phyloP scores from a whole-genome alignment of 2,888 invertebrate genomes.

The Caradrina kadenii region DNA sequence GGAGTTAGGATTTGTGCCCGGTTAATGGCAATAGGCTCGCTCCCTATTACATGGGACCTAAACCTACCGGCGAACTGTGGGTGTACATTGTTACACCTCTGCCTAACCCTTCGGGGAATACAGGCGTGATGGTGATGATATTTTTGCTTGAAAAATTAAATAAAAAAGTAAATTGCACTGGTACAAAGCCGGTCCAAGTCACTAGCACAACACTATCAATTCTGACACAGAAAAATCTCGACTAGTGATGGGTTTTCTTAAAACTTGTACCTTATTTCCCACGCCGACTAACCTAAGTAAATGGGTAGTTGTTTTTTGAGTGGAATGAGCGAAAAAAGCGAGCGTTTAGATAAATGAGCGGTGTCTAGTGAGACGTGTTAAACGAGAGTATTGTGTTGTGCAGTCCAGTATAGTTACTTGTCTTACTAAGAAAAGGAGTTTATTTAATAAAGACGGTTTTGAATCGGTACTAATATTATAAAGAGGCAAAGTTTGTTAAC shows the following conservation, averaged over 20 bases:
- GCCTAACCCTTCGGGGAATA: too few species aligned
- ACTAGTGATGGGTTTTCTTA: not conserved
- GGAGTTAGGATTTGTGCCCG: too few species aligned
- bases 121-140: too few species aligned
- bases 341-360: conserved; percentile 39
- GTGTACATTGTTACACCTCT: too few species aligned
- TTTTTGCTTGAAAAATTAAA: too few species aligned
- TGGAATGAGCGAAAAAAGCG: conserved; percentile 39
- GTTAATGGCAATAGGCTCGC: too few species aligned
- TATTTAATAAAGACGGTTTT: conserved; percentile 3
- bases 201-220: not conserved
- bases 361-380: conserved; percentile 20
- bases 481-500: too few species aligned
- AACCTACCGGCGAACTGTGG: too few species aligned
- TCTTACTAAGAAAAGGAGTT: conserved; percentile 12
- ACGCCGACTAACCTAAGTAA: conserved; percentile 14
- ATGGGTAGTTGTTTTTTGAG: conserved; percentile 34
- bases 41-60: too few species aligned
- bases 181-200: too few species aligned
- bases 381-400: conserved; percentile 27
- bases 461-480: not conserved
- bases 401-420: conserved; percentile 26
- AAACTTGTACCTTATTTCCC: not conserved
- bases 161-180: too few species aligned
- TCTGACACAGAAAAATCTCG: conserved; percentile 21